Percentiles rank a stretch among this genome's conserved stretches.
These are phyloP conservation scores for Bombus cullumanus DNA, from an alignment of 1,140 invertebrate species.

Conservation along the genomic window DNA sequence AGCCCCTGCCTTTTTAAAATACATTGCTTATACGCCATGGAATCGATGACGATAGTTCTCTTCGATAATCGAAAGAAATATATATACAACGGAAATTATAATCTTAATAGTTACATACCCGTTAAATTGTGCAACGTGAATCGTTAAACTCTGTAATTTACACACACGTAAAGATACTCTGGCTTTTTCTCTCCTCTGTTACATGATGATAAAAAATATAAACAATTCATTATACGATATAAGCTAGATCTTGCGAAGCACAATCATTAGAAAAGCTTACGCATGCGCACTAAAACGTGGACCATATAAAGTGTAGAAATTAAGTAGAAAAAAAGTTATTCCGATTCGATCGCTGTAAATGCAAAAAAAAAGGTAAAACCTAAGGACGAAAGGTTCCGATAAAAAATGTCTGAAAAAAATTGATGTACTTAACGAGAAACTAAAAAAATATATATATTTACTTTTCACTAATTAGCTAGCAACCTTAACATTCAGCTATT, in stretches of 20 bases:
- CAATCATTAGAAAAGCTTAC: slow-evolving; percentile 17
- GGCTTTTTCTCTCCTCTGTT: background rate
- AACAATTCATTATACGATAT: background rate
- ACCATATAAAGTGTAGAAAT: background rate
- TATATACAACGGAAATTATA: background rate
- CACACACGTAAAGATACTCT: background rate
- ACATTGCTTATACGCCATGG: background rate
- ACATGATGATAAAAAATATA: background rate
- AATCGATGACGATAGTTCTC: slow-evolving; percentile 46
- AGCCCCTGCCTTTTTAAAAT: background rate
- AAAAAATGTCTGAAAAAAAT: slow-evolving; percentile 7
- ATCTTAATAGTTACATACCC: background rate
- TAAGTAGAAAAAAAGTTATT: slow-evolving; percentile 5
- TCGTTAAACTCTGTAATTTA: background rate
- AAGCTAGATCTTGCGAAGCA: background rate
- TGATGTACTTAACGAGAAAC: background rate
- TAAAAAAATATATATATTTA: slow-evolving; percentile 30
- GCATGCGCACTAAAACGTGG: background rate
- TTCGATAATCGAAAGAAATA: slow-evolving; percentile 6
- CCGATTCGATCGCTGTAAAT: background rate
- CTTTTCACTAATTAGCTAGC: slow-evolving; percentile 2
- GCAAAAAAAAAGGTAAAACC: background rate
- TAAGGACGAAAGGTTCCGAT: background rate
- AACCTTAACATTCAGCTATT: slow-evolving; percentile 9
- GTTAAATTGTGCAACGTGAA: background rate